phyloP scores from a whole-genome alignment of 2,113 vertebrate genomes.

The Vulpes ferrilata region DNA sequence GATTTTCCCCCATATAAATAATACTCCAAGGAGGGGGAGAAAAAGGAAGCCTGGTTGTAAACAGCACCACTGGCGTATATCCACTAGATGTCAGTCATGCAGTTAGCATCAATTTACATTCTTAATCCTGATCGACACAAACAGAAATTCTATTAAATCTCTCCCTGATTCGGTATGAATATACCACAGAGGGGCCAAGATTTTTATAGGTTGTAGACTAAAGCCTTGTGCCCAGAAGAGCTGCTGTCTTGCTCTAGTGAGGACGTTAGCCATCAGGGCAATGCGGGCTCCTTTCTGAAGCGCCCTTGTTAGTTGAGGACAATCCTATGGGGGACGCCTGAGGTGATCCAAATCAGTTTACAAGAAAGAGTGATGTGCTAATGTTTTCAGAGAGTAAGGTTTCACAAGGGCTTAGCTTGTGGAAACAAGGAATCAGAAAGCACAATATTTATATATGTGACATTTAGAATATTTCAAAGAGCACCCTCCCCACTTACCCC shows the following conservation, averaged over 20 bases:
- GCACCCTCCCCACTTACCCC: neutral
- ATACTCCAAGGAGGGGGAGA: neutral
- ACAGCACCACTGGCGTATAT: conserved; percentile 76
- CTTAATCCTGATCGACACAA: conserved; percentile 27
- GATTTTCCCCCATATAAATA: neutral
- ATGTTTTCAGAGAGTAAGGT: neutral
- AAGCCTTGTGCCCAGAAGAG: neutral
- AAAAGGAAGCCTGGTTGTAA: neutral
- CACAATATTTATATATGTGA: neutral
- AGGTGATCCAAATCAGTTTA: neutral
- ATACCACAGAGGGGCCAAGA: neutral
- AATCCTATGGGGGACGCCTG: neutral
- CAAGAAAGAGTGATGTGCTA: neutral
- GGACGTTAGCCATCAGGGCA: no score
- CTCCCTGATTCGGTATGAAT: neutral
- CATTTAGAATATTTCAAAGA: neutral
- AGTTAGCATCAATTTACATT: conserved; percentile 77
- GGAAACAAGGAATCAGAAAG: neutral
- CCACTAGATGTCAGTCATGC: conserved; percentile 86
- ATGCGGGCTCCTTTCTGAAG: neutral
- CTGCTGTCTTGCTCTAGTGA: rapidly evolving
- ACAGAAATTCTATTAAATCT: neutral
- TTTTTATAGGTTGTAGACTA: rapidly evolving
- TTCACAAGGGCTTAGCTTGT: neutral
- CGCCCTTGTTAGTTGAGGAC: neutral